A percentile compares a stretch with the other conserved stretches of the same genome.
phyloP scores from a whole-genome alignment of 2,113 vertebrate species.

The Notarius quadriscutis region DNA sequence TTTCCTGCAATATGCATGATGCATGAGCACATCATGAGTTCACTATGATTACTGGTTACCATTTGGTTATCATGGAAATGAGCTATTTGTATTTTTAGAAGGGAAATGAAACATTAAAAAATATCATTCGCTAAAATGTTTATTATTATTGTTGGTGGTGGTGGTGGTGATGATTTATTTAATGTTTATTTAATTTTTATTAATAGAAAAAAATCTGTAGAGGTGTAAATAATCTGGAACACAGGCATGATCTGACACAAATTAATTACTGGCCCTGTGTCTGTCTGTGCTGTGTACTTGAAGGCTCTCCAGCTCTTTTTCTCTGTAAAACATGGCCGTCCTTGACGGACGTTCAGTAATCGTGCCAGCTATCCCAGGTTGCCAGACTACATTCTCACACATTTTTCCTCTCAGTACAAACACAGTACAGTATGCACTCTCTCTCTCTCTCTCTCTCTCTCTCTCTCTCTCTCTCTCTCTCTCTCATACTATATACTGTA shows the following conservation, averaged over 20 bases:
- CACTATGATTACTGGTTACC: background rate
- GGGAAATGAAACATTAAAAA: background rate
- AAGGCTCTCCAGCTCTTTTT: conserved; percentile 5
- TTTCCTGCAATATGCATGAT: background rate
- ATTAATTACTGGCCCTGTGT: background rate
- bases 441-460: background rate
- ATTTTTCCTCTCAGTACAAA: conserved; percentile 17
- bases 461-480: background rate
- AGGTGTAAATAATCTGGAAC: background rate
- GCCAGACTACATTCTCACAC: conserved; percentile 22
- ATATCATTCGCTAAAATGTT: background rate
- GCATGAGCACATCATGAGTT: background rate
- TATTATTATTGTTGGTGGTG: background rate
- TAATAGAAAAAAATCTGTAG: background rate
- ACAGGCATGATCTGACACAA: background rate
- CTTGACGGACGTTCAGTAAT: conserved; percentile 25
- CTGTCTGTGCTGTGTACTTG: background rate
- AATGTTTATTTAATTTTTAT: background rate
- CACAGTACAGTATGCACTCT: conserved; percentile 5
- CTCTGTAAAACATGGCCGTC: conserved; percentile 13
- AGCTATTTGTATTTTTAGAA: background rate
- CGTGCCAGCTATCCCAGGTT: conserved; percentile 6
- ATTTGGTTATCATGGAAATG: background rate
- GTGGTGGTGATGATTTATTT: too few species aligned
- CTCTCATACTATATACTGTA: background rate